Base-by-base conservation (phyloP, 2,888 invertebrate genomes). In the Omphaloscelis lunosa region DNA sequence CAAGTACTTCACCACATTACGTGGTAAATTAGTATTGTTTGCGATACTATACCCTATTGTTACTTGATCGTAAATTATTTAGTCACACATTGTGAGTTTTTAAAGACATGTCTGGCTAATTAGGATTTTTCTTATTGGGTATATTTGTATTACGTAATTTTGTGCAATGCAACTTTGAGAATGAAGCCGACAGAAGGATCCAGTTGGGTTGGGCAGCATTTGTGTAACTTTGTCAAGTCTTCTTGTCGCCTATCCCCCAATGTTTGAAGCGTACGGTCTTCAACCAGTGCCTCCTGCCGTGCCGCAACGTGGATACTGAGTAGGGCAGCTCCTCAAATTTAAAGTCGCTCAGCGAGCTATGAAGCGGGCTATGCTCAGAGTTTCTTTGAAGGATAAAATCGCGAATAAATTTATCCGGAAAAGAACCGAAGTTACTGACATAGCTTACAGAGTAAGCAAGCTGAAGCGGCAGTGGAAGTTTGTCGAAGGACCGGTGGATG, bases 1-100 rank as follows among this genome's bases (percentile, higher is more conserved):
- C 51, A 67, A 72, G 17, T 80, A 61, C 45, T 75, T 79, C 23
- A 65, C 61, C 65, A 65, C 53, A 77, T 72, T 83, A 72, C 62
- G 58, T 27, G 53, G 53, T 84, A 68, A 85, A 76, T 80, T 75
- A 62, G 72, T 73, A 71, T 84, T 80, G 85, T 83, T 72, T 48
- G 53, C 72, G 3, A 71, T 67, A 80, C 58, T 53, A 66, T 78
- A 66, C n/a, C 1, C 67, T 68, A 85, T 85, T 80, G 76, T 80
- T 76, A 61, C 8, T 63, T 41, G 59, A 63, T 63, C 51, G 51
- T 78, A 48, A 73, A 75, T 56, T 63, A 56, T 80, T 71, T 65
- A 58, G 70, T 63, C 61, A 75, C 61, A 65, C 34, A 61, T 71
- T 65, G 27, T 12, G 8, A 20, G 15, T 69, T 77, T 65, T 69